Percentiles rank a stretch among this genome's conserved stretches.
phyloP scores from a whole-genome alignment of 2,888 invertebrate genomes.

The Halictus quadricinctus region DNA sequence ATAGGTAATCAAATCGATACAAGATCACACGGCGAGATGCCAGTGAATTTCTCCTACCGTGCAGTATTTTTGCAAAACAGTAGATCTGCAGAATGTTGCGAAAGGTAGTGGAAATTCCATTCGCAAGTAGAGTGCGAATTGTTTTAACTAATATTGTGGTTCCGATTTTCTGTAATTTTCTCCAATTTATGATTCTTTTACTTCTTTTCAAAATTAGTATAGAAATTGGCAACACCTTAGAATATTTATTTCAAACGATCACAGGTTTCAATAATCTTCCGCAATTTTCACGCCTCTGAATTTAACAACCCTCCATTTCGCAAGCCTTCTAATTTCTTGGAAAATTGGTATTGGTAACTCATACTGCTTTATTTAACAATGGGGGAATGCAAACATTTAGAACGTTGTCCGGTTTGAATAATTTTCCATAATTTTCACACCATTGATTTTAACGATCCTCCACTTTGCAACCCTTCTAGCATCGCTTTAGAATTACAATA shows the following conservation, averaged over 20 bases:
- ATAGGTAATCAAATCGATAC: slow-evolving; percentile 28
- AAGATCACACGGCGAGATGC: slow-evolving; percentile 16
- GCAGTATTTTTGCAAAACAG: not conserved
- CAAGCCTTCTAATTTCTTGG: not conserved
- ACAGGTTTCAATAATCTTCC: no score
- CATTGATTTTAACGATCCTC: not conserved
- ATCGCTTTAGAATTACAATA: not conserved
- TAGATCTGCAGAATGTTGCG: not conserved
- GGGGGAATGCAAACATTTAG: not conserved
- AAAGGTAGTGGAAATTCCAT: not conserved
- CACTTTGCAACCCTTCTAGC: not conserved
- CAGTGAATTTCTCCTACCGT: not conserved
- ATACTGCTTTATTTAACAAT: not conserved
- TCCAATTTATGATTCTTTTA: no score
- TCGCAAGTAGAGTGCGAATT: slow-evolving; percentile 1
- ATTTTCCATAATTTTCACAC: slow-evolving; percentile 1
- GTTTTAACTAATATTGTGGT: not conserved
- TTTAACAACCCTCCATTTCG: not conserved
- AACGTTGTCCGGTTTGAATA: not conserved
- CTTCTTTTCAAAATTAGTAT: no score
- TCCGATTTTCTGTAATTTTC: not conserved
- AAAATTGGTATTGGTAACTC: slow-evolving; percentile 7
- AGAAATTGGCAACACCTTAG: no score
- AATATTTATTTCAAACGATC: no score
- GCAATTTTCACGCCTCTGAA: not conserved